These are phyloP conservation scores for Bombyx huttoni DNA, from an alignment of 2,888 invertebrate species.

Conservation along the genomic window DNA sequence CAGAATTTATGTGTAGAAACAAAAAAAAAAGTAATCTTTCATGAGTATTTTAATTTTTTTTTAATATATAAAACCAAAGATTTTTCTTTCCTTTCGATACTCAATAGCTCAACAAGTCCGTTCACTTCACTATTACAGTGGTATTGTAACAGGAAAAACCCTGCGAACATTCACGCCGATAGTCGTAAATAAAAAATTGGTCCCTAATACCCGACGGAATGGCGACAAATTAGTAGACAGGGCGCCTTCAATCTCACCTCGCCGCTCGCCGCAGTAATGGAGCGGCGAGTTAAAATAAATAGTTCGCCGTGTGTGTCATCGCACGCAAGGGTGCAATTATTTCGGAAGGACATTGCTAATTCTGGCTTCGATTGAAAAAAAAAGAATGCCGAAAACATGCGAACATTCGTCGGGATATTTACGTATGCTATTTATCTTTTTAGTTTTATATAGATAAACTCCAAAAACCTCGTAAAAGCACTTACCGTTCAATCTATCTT, in stretches of 20 bases:
- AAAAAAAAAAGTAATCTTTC: no score
- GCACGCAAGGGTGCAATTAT: constrained; percentile 35
- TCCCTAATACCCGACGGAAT: constrained; percentile 24
- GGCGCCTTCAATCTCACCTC: constrained; percentile 47
- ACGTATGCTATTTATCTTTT: no score
- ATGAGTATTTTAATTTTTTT: no score
- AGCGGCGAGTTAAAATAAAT: constrained; percentile 24
- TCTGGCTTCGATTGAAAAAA: not conserved
- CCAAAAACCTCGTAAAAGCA: constrained; percentile 7
- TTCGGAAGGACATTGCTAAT: constrained; percentile 20
- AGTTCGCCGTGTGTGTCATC: constrained; percentile 45
- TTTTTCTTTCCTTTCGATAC: no score
- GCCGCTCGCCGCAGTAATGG: constrained; percentile 14
- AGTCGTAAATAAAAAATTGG: constrained; percentile 13
- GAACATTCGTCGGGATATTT: no score
- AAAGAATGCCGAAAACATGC: no score
- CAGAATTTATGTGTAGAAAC: no score
- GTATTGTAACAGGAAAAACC: not conserved
- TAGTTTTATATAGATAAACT: not conserved
- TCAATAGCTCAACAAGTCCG: no score
- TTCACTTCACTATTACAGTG: no score
- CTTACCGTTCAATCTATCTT: constrained; percentile 87
- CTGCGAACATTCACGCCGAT: no score
- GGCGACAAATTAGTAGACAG: constrained; percentile 49
- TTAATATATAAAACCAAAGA: no score